Percentiles rank a stretch among this genome's conserved stretches.
Evolutionary conservation across 2,888 invertebrate genomes (phyloP).

Genomic region (Diaprepes abbreviatus): DNA sequence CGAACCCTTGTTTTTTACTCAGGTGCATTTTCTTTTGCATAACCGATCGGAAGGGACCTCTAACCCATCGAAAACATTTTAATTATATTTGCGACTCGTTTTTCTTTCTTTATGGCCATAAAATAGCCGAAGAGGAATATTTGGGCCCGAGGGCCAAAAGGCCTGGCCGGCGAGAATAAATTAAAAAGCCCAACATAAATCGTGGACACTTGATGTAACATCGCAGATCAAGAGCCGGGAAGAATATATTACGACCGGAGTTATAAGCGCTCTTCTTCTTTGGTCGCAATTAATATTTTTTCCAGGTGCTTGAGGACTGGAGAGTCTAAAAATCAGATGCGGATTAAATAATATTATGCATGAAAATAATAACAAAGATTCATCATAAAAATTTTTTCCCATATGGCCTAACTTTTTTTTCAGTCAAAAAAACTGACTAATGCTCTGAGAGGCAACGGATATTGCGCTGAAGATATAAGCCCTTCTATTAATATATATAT

Average conservation of each 20-base stretch:
- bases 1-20: too few species aligned
- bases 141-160: slow-evolving; percentile 43
- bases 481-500: too few species aligned
- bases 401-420: too few species aligned
- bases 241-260: slow-evolving; percentile 65
- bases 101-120: slow-evolving; percentile 42
- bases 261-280: slow-evolving; percentile 52
- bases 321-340: neutral
- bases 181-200: slow-evolving; percentile 67
- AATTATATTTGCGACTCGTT: slow-evolving; percentile 45
- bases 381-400: too few species aligned
- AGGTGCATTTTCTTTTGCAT: too few species aligned
- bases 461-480: too few species aligned
- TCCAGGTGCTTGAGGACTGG: slow-evolving; percentile 36
- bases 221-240: slow-evolving; percentile 56
- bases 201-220: slow-evolving; percentile 64
- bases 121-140: slow-evolving; percentile 48
- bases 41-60: neutral
- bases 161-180: slow-evolving; percentile 60
- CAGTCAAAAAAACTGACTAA: too few species aligned
- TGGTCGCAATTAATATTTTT: slow-evolving; percentile 50
- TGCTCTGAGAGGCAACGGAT: too few species aligned
- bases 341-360: neutral
- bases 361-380: too few species aligned
- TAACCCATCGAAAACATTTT: slow-evolving; percentile 39